Percentiles rank a stretch among this genome's conserved stretches.
phyloP scores from a whole-genome alignment of 2,888 invertebrate genomes.

The Drosophila anomalata region DNA sequence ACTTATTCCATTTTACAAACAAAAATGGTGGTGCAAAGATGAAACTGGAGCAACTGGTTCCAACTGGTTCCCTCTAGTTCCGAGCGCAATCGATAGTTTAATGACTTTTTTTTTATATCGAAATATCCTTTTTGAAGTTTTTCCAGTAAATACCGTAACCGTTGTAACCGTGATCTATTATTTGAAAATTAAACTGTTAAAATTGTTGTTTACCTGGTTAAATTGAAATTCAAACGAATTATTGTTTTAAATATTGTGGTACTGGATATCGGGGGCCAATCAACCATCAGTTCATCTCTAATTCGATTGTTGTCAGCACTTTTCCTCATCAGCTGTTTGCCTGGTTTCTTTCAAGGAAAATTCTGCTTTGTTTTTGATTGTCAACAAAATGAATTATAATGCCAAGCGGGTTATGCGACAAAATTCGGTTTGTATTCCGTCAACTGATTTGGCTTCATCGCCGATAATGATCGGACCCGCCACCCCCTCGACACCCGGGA shows the following conservation, averaged over 20 bases:
- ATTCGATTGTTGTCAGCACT: no score
- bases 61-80: neutral
- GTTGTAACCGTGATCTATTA: neutral
- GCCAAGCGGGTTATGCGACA: constrained; percentile 73
- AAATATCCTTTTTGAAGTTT: no score
- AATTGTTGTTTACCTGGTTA: neutral
- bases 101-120: neutral
- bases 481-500: constrained; percentile 53
- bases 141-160: no score
- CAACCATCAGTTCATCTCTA: neutral
- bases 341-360: neutral
- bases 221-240: neutral
- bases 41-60: constrained; percentile 7
- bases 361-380: constrained; percentile 7
- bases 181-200: neutral
- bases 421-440: constrained; percentile 64
- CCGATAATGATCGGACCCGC: constrained; percentile 53
- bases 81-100: neutral
- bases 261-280: neutral
- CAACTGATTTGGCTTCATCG: constrained; percentile 46
- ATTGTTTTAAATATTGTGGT: neutral
- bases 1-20: constrained; percentile 44
- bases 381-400: constrained; percentile 70
- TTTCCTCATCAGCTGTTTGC: neutral
- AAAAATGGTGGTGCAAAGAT: constrained; percentile 46